Conservation (phyloP, 2,797 vertebrate species). For the Arctocebus calabarensis region DNA sequence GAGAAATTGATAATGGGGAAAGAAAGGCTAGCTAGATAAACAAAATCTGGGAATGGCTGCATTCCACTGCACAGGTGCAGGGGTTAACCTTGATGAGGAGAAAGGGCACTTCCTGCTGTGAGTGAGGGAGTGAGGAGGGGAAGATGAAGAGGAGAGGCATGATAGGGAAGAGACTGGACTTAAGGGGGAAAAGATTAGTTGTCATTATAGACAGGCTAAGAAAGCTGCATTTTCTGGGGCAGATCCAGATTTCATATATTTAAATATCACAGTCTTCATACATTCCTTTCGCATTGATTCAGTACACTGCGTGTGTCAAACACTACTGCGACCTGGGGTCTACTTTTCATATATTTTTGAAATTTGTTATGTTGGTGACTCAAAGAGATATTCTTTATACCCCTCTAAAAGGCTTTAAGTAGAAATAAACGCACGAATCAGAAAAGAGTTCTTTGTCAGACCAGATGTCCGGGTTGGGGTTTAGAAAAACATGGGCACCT, state of each 20-base stretch:
- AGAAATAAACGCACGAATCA: slow-evolving; percentile 46
- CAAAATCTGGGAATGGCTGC: background rate
- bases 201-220: background rate
- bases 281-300: slow-evolving; percentile 43
- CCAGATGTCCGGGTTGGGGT: background rate
- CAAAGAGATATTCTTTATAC: slow-evolving; percentile 56
- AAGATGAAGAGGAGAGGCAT: slow-evolving; percentile 9
- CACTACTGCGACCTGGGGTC: background rate
- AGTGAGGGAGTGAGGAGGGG: background rate
- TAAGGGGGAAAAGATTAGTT: background rate
- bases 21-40: slow-evolving; percentile 18
- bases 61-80: background rate
- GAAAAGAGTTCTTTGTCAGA: slow-evolving; percentile 60
- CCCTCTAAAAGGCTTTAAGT: slow-evolving; percentile 22
- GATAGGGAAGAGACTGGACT: background rate
- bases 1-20: background rate
- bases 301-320: background rate
- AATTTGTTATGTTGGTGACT: slow-evolving; percentile 2
- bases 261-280: background rate
- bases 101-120: slow-evolving; percentile 31
- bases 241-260: slow-evolving; percentile 19
- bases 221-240: background rate
- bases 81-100: slow-evolving; percentile 37
- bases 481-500: slow-evolving; percentile 50
- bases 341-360: background rate